Percentiles rank a stretch among this genome's conserved stretches.
Evolutionary conservation across 2,113 vertebrate genomes (phyloP).

Genomic region (Sorex fumeus): DNA sequence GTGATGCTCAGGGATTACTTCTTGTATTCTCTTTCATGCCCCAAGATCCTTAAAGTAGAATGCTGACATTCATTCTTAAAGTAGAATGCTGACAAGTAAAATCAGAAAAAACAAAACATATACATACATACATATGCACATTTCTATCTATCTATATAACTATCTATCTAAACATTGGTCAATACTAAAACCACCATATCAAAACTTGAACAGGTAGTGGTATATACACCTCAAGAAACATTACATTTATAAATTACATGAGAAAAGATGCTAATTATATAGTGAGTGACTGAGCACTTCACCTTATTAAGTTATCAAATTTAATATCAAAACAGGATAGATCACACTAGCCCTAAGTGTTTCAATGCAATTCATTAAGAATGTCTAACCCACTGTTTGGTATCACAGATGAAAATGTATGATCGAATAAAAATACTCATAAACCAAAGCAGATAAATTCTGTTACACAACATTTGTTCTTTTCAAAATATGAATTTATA

Average conservation of each 20-base stretch:
- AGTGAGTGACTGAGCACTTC: background rate
- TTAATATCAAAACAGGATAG: background rate
- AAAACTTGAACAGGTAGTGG: no score
- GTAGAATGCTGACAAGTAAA: background rate
- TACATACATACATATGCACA: no score
- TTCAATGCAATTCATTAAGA: background rate
- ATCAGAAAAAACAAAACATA: background rate
- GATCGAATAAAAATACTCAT: background rate
- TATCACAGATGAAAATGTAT: background rate
- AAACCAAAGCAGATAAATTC: background rate
- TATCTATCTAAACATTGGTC: no score
- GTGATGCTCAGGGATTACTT: no score
- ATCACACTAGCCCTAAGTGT: background rate
- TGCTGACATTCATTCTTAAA: background rate
- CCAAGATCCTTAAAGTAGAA: no score
- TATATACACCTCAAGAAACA: no score
- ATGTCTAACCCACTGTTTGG: background rate
- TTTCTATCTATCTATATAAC: no score
- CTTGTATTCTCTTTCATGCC: no score
- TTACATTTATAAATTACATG: no score
- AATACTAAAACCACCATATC: no score
- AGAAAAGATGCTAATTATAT: background rate
- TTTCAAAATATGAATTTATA: background rate
- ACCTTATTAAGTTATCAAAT: conserved; percentile 38
- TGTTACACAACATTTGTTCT: background rate